Percentiles rank a stretch among this genome's conserved stretches.
Conservation (phyloP, 2,888 invertebrate genomes). For the Leptopterna dolabrata region DNA sequence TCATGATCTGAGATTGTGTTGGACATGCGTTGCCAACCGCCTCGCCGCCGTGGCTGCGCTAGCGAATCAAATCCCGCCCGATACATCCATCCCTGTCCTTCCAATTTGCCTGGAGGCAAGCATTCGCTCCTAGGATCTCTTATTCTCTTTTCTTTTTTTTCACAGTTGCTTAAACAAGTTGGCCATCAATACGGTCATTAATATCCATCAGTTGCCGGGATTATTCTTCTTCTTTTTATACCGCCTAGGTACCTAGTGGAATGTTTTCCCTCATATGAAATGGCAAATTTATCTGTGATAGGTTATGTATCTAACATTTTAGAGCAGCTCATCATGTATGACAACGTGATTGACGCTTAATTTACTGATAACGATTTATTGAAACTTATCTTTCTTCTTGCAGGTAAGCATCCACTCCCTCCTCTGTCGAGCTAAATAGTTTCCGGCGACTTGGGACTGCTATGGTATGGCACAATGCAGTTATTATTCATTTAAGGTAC, state of each 20-base stretch:
- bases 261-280: too few species aligned
- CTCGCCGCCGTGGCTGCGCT: neutral
- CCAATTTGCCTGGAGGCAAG: neutral
- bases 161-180: neutral
- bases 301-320: too few species aligned
- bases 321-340: too few species aligned
- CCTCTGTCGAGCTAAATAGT: too few species aligned
- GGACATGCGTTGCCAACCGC: slow-evolving; percentile 2
- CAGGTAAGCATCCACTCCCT: neutral
- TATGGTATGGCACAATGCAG: too few species aligned
- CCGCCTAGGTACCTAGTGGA: neutral
- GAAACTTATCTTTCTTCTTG: neutral
- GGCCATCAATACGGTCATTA: neutral
- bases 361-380: too few species aligned
- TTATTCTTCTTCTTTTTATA: neutral
- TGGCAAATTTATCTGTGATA: too few species aligned
- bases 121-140: neutral
- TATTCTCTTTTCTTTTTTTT: neutral
- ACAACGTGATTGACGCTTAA: too few species aligned
- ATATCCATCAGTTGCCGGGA: neutral
- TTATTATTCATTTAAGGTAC: too few species aligned
- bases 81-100: neutral
- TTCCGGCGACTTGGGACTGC: too few species aligned
- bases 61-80: neutral
- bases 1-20: slow-evolving; percentile 3